Evolutionary conservation across 1,140 invertebrate genomes (phyloP), one percentile per base, ranked within the genome.

Genomic region (Drosophila suzukii): DNA sequence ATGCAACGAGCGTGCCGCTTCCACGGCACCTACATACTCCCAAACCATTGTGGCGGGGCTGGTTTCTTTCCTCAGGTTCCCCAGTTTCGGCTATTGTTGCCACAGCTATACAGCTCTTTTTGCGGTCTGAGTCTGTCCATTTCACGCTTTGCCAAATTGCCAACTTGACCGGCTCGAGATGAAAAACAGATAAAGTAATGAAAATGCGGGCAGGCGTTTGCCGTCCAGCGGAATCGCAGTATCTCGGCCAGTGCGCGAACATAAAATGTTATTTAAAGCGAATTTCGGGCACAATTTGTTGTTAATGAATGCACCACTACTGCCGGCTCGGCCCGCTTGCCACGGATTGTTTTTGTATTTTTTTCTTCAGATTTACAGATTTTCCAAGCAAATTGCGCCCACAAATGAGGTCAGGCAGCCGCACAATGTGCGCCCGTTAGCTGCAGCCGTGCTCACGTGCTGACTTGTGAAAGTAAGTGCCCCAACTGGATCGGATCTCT

Each of bases 111-210:
- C 27, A 50, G 50, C 50, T 13, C 38, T 13, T 49, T 46, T 66
- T 83, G 79, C 65, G 84, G 79, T 83, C 72, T 71, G 72, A 56
- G 79, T 88, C 73, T 74, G 76, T 60, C 39, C 84, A 89, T 81
- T 88, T 88, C 84, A 88, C 84, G 84, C 84, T 88, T 88, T 84
- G 84, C 84, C 84, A 88, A 88, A 88, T 88, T 88, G 84, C 84
- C 80, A 88, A 88, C 84, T 88, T 88, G 80, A 89, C 84, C 84
- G 76, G 83, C 71, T 82, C 62, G 38, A 71, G 66, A 78, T 62
- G 53, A 71, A 71, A 71, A 77, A 60, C 58, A 58, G 53, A 71
- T 63, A 65, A 86, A 81, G 77, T 78, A 85, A 85, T 76, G 78
- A 82, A 85, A 88, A 85, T 63, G 73, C 63, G 53, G 73, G 62